phyloP scores from a whole-genome alignment of 1,140 invertebrate genomes.

The Doryteuthis pealeii region DNA sequence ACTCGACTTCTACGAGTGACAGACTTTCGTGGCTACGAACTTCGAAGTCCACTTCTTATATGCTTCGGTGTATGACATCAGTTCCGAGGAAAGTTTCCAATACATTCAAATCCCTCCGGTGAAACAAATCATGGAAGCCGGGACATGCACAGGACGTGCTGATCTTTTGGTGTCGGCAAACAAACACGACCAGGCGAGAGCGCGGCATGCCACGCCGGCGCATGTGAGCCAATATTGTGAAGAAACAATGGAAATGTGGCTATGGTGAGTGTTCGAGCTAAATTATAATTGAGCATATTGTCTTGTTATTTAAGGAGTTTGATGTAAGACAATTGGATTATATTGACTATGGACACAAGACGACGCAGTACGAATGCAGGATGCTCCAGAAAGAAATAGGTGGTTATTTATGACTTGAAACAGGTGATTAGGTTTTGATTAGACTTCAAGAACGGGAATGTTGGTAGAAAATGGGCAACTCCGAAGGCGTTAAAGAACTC shows the following conservation, averaged over 20 bases:
- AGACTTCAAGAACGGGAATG: neutral
- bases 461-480: neutral
- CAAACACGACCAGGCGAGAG: slow-evolving; percentile 77
- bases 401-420: slow-evolving; percentile 53
- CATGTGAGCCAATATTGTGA: slow-evolving; percentile 87
- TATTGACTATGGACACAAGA: slow-evolving; percentile 57
- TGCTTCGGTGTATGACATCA: slow-evolving; percentile 90
- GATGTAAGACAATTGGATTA: slow-evolving; percentile 67
- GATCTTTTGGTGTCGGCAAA: slow-evolving; percentile 89
- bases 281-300: slow-evolving; percentile 80
- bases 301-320: slow-evolving; percentile 69
- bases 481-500: neutral
- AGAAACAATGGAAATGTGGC: slow-evolving; percentile 90
- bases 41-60: slow-evolving; percentile 85
- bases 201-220: slow-evolving; percentile 56
- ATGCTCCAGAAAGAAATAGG: slow-evolving; percentile 52
- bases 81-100: slow-evolving; percentile 86
- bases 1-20: slow-evolving; percentile 76
- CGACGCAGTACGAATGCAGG: slow-evolving; percentile 54
- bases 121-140: slow-evolving; percentile 89
- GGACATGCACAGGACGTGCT: slow-evolving; percentile 89
- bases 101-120: slow-evolving; percentile 81
- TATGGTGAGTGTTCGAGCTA: slow-evolving; percentile 93
- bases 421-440: neutral
- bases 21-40: slow-evolving; percentile 70